Evolutionary conservation across 2,113 vertebrate species (phyloP).

Genomic region (western clawed frog (Xenopus tropicalis)): DNA sequence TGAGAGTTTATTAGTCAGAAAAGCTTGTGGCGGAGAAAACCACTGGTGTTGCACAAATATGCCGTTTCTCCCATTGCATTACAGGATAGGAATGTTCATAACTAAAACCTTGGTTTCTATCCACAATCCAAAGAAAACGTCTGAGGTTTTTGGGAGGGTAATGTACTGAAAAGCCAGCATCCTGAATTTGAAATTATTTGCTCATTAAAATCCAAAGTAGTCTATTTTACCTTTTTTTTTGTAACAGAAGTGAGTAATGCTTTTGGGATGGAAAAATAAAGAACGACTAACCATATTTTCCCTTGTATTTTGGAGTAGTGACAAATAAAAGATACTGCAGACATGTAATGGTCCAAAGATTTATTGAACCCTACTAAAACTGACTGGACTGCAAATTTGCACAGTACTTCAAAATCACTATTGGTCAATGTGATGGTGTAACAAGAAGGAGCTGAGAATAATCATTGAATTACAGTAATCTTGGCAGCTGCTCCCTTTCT

Average conservation of each 20-base stretch:
- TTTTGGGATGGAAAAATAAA: conserved; percentile 63
- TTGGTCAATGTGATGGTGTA: no score
- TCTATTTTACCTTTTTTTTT: conserved; percentile 51
- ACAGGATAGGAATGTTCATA: conserved; percentile 72
- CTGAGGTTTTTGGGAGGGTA: conserved; percentile 62
- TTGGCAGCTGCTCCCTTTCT: no score
- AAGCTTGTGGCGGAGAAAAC: conserved; percentile 50
- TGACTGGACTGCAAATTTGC: background rate
- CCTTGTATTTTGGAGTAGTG: conserved; percentile 23
- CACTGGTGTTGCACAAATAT: conserved; percentile 65
- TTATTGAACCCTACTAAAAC: conserved; percentile 6
- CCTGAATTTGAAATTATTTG: conserved; percentile 69
- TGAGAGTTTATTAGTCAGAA: conserved; percentile 43
- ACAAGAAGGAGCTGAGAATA: no score
- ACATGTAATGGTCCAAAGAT: conserved; percentile 14
- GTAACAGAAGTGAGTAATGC: conserved; percentile 52
- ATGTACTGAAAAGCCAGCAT: conserved; percentile 62
- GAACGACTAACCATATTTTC: conserved; percentile 34
- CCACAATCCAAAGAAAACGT: conserved; percentile 65
- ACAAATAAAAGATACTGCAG: conserved; percentile 14
- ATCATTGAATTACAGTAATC: no score
- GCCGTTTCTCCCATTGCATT: conserved; percentile 67
- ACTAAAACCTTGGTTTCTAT: conserved; percentile 66
- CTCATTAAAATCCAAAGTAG: conserved; percentile 65
- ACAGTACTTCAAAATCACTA: background rate